Percentiles rank a stretch among this genome's conserved stretches.
phyloP scores from a whole-genome alignment of 2,888 invertebrate genomes.

The Ormyrus labotus region DNA sequence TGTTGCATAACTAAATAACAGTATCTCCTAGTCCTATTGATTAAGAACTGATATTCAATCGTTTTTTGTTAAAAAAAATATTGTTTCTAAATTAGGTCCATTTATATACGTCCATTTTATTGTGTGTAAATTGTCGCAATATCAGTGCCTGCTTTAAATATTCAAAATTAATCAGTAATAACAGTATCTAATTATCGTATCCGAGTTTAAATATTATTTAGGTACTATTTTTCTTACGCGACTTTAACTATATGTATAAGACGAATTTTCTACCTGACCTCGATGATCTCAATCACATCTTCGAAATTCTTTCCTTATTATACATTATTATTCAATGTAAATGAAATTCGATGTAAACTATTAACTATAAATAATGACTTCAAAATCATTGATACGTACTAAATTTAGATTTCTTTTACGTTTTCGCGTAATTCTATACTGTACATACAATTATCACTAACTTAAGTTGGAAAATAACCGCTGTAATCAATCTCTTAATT shows the following conservation, averaged over 20 bases:
- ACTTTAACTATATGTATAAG: conserved; percentile 5
- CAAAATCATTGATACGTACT: no score
- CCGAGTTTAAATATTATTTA: neutral
- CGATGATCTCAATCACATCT: conserved; percentile 14
- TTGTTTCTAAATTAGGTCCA: conserved; percentile 10
- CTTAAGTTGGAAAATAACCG: no score
- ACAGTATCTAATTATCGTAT: neutral
- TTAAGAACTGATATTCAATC: no score
- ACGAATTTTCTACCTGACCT: conserved; percentile 24
- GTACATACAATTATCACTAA: no score
- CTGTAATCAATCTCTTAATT: no score
- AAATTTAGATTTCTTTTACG: no score
- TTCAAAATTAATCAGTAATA: conserved; percentile 22
- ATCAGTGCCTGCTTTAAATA: conserved; percentile 50
- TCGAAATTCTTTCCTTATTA: neutral
- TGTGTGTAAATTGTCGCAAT: conserved; percentile 32
- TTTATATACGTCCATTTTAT: conserved; percentile 17
- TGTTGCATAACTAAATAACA: no score
- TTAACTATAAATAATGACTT: neutral
- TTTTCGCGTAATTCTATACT: no score
- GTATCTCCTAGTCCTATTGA: no score
- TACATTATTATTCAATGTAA: conserved; percentile 3
- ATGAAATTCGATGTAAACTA: neutral
- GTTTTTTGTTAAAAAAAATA: no score
- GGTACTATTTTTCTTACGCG: neutral